phyloP scores from a whole-genome alignment of 2,113 vertebrate species.

The Pseudopodoces humilis region DNA sequence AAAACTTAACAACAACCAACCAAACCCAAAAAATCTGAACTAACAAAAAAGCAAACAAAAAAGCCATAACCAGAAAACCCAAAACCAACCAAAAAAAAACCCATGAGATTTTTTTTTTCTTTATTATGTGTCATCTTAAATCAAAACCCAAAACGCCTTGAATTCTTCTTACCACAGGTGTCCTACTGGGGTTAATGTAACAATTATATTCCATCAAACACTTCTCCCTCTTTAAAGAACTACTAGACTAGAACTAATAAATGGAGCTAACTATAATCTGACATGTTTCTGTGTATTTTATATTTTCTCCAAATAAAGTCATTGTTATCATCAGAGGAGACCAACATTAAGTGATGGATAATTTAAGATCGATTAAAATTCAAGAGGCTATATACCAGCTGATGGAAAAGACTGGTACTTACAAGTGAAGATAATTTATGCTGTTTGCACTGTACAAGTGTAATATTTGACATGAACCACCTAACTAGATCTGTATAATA shows the following conservation, averaged over 20 bases:
- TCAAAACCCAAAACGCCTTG: accelerated
- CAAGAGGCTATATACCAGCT: not conserved
- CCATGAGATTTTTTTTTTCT: accelerated
- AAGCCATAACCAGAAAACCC: not conserved
- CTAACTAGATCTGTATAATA: not conserved
- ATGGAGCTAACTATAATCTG: not conserved
- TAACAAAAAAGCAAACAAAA: not conserved
- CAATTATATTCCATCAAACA: not conserved
- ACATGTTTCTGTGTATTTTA: not conserved
- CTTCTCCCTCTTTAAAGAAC: not conserved
- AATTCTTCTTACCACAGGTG: not conserved
- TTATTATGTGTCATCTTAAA: not conserved
- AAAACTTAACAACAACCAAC: too few relatives aligned
- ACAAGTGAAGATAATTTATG: not conserved
- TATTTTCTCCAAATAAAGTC: not conserved
- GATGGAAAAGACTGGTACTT: not conserved
- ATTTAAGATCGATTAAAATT: not conserved
- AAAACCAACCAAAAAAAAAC: not conserved
- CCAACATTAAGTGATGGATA: not conserved
- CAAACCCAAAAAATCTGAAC: too few relatives aligned
- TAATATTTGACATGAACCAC: not conserved
- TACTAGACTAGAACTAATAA: not conserved
- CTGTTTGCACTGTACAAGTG: not conserved
- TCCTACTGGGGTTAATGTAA: not conserved
- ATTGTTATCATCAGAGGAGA: not conserved